Conservation (phyloP, 2,888 invertebrate genomes). For the Oegoconia quadripuncta region DNA sequence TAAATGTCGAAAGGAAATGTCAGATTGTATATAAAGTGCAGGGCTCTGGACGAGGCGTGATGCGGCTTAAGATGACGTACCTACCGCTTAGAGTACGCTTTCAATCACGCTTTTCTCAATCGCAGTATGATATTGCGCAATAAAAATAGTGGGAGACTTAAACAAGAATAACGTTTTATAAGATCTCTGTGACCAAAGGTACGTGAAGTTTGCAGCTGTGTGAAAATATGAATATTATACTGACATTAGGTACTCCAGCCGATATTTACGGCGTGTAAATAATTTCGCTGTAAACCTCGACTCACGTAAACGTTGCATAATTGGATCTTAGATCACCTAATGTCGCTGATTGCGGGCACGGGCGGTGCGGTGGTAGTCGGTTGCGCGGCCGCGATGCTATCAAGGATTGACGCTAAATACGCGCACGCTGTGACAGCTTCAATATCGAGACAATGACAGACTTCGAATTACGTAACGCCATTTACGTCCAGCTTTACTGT, state of each 20-base stretch:
- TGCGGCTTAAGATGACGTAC: conserved; percentile 59
- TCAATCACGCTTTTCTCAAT: conserved; percentile 36
- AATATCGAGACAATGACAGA: conserved; percentile 75
- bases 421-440: conserved; percentile 67
- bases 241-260: no score
- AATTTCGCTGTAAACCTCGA: conserved; percentile 26
- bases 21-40: conserved; percentile 75
- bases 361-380: conserved; percentile 34
- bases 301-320: conserved; percentile 49
- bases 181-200: not conserved
- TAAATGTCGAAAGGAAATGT: conserved; percentile 79
- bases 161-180: not conserved
- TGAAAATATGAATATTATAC: no score
- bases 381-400: conserved; percentile 60
- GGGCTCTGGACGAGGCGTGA: conserved; percentile 57
- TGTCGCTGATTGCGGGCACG: conserved; percentile 53
- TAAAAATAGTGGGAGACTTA: conserved; percentile 5
- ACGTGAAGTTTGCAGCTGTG: no score
- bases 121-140: conserved; percentile 13
- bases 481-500: conserved; percentile 58
- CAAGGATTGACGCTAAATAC: conserved; percentile 76
- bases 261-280: not conserved
- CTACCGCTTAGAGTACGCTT: conserved; percentile 54
- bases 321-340: conserved; percentile 54
- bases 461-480: conserved; percentile 60